Evolutionary conservation across 2,797 vertebrate genomes (phyloP).

Genomic region (Cryptoprocta ferox): DNA sequence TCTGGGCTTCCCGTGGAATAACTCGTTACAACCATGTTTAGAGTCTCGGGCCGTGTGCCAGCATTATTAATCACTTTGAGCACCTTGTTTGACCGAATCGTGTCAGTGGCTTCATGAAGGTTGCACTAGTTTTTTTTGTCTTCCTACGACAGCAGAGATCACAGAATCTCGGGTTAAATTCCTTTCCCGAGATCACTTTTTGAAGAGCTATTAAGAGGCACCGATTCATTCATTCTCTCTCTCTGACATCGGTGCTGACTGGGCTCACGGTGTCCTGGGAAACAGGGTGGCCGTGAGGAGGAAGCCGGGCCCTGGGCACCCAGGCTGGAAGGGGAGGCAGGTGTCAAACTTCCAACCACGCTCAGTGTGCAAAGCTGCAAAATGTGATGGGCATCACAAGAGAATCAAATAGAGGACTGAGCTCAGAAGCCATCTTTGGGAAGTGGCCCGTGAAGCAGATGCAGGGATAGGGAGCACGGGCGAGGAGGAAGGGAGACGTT

Average conservation of each 20-base stretch:
- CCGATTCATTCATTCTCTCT: no score
- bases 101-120: not conserved
- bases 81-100: not conserved
- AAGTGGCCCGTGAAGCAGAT: accelerated
- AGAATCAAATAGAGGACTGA: accelerated
- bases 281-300: not conserved
- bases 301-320: not conserved
- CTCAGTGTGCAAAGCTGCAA: accelerated
- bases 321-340: not conserved
- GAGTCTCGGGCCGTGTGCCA: no score
- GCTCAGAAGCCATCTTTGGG: not conserved
- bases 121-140: not conserved
- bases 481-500: accelerated
- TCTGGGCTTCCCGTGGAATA: not conserved
- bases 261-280: not conserved
- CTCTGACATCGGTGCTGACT: not conserved
- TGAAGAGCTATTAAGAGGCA: not conserved
- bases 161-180: not conserved
- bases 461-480: accelerated
- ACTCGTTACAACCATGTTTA: accelerated
- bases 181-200: not conserved
- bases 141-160: not conserved
- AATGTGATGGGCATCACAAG: accelerated
- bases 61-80: no score
- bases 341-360: not conserved